Base-by-base conservation (phyloP, 1,140 invertebrate species). In the Aphis craccivora region DNA sequence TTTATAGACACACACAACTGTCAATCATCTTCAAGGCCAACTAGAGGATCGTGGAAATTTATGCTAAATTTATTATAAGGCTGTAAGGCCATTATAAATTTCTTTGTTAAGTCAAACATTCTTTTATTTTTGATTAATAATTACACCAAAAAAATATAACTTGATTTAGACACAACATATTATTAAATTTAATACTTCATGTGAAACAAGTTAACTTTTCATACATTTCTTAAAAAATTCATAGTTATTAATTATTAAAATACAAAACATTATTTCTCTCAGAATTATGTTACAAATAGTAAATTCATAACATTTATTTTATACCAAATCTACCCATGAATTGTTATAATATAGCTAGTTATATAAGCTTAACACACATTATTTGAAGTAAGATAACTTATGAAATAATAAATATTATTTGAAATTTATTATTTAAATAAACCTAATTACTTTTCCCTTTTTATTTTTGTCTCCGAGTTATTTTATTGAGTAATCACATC, bases 21-120 rank as follows among this genome's bases (percentile, higher is more conserved):
- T 53, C 48, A 93, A 93, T 84, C 43, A 92, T 51, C 1, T 86
- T 84, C 91, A 93, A 93, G 91, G 91, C 35, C 37, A 93, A 55
- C 25, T 55, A 43, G 89, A 84, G 76, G 35, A 48, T 93, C 45
- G 86, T 37, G 14, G 22, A 53, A 37, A 25, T 48, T 83, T 83
- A 81, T 81, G 43, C 43, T 81, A 84, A 93, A 53, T 35, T 90
- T n/a, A 84, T 84, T 76, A 18, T 67, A 67, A 86, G 25, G 23
- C 45, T 92, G 8, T 92, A 25, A 92, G 76, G 55, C 51, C 76
- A 92, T 35, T 83, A 55, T 25, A 11, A 35, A 55, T 55, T 60
- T 67, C 55, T 60, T 90, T 90, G 89, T 90, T 90, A 18, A 20
- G n/a, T 22, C 11, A 55, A 8, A 37, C 23, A 14, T 7, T 55